These are phyloP conservation scores for Podabrus alpinus DNA, from an alignment of 2,888 invertebrate species.

Conservation along the genomic window DNA sequence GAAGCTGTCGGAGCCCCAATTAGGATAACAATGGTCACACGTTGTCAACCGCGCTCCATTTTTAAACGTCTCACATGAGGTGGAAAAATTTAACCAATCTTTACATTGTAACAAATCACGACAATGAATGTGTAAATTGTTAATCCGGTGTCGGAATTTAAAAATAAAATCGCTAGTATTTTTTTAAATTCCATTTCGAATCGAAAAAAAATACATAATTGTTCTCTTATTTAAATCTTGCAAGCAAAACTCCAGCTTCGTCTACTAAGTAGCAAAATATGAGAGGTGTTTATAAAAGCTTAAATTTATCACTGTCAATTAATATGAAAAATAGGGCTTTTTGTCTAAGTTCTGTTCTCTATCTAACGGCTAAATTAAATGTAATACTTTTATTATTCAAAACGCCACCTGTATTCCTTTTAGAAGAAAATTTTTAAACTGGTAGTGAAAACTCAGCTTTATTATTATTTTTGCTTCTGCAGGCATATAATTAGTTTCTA, in stretches of 20 bases:
- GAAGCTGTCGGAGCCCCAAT: background rate
- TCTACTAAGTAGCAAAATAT: background rate
- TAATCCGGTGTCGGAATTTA: background rate
- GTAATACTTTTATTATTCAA: background rate
- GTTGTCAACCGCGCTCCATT: background rate
- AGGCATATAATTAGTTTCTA: background rate
- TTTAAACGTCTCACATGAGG: background rate
- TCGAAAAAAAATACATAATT: background rate
- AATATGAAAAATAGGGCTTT: conserved; percentile 15
- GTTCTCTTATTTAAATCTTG: background rate
- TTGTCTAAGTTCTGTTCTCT: background rate
- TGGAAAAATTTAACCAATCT: background rate
- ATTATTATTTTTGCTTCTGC: background rate
- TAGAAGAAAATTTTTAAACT: background rate
- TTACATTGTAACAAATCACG: background rate
- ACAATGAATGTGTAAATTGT: background rate
- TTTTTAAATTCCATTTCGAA: no score
- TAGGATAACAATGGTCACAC: background rate
- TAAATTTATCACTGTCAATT: conserved; percentile 12
- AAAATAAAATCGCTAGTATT: no score
- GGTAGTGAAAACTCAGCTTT: background rate
- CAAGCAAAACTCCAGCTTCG: background rate
- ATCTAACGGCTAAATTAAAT: background rate
- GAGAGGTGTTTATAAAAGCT: background rate
- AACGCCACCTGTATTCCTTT: background rate